Conservation (phyloP, 1,140 invertebrate genomes). For the Zaprionus ornatus region DNA sequence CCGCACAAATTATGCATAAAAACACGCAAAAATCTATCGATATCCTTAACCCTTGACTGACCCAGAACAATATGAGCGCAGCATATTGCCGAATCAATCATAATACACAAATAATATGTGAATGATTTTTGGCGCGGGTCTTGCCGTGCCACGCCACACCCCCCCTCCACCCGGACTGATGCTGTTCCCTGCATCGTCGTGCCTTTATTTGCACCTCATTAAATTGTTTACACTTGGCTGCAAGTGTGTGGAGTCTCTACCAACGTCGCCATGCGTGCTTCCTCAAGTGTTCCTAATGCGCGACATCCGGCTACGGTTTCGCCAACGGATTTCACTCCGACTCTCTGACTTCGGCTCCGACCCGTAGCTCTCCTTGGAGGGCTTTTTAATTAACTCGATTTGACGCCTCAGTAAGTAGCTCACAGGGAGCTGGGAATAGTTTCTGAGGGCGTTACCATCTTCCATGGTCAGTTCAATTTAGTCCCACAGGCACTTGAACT, state of each 20-base stretch:
- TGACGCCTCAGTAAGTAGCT: conserved; percentile 78
- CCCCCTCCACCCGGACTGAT: background rate
- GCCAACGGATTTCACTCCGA: background rate
- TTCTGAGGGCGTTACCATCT: background rate
- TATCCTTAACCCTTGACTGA: conserved; percentile 68
- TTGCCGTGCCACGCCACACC: conserved; percentile 34
- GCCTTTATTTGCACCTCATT: conserved; percentile 68
- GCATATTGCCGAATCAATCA: conserved; percentile 74
- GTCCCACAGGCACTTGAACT: conserved; percentile 15
- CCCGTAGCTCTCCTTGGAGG: conserved; percentile 25
- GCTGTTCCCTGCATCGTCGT: no score
- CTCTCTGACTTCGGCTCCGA: conserved; percentile 1
- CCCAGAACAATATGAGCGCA: conserved; percentile 55
- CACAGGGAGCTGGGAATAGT: conserved; percentile 32
- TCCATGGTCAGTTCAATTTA: conserved; percentile 26
- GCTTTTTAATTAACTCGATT: conserved; percentile 83
- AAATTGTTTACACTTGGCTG: conserved; percentile 76
- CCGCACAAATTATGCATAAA: conserved; percentile 54
- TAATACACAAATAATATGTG: conserved; percentile 40
- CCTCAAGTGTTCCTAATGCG: conserved; percentile 80
- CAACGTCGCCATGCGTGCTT: conserved; percentile 53
- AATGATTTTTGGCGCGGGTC: conserved; percentile 71
- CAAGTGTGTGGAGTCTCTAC: conserved; percentile 45
- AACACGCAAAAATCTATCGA: conserved; percentile 7
- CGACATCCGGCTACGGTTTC: conserved; percentile 73